A percentile compares a stretch with the other conserved stretches of the same genome.
Conservation (phyloP, 2,888 invertebrate species). For the Nomada ferruginata region DNA sequence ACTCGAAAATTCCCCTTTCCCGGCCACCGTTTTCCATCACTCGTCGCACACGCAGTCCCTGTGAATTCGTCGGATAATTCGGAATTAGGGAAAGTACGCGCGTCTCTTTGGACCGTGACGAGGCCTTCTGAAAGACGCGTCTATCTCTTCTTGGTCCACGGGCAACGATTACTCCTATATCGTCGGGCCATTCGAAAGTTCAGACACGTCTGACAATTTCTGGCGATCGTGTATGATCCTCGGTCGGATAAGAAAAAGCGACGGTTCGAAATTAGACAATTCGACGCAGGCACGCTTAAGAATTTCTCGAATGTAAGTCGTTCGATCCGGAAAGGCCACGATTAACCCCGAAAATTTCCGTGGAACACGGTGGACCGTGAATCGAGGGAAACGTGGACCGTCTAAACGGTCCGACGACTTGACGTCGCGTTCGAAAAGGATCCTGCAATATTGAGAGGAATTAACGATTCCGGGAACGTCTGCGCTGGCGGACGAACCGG, state of each 20-base stretch:
- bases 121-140: constrained; percentile 24
- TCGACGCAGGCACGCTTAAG: background rate
- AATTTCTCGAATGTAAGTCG: background rate
- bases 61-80: constrained; percentile 77
- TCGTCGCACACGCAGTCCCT: constrained; percentile 27
- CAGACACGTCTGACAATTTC: constrained; percentile 37
- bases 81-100: constrained; percentile 64
- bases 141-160: constrained; percentile 33
- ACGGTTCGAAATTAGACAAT: background rate
- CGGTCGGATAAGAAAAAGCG: background rate
- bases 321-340: background rate
- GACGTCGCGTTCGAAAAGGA: constrained; percentile 67
- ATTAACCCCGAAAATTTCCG: background rate
- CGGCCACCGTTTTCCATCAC: constrained; percentile 6
- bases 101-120: constrained; percentile 42
- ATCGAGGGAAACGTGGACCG: constrained; percentile 10
- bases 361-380: background rate
- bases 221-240: background rate
- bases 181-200: constrained; percentile 25
- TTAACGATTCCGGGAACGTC: constrained; percentile 80
- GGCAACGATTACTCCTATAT: constrained; percentile 31
- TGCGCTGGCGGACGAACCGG: constrained; percentile 60
- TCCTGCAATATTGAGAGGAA: constrained; percentile 80
- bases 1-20: constrained; percentile 62
- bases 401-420: constrained; percentile 55